These are phyloP conservation scores for Ophiodon elongatus DNA, from an alignment of 2,113 vertebrate species.

Conservation along the genomic window DNA sequence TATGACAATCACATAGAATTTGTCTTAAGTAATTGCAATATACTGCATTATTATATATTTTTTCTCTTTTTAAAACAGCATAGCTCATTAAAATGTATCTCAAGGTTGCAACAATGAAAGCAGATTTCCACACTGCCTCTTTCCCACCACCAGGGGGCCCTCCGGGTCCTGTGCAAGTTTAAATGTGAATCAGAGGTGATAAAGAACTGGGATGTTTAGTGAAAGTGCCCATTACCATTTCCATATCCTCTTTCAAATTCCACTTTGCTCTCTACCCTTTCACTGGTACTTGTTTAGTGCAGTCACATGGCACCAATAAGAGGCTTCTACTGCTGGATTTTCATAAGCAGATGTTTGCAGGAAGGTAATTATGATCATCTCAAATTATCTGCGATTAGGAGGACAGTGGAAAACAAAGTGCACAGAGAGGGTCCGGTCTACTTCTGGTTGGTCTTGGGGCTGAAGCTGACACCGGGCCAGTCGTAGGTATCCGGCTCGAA, in stretches of 20 bases:
- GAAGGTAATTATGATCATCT: neutral
- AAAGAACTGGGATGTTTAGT: conserved; percentile 11
- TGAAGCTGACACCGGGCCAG: conserved; percentile 88
- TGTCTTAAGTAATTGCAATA: neutral
- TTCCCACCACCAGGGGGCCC: conserved; percentile 49
- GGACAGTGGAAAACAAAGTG: conserved; percentile 11
- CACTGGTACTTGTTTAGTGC: conserved; percentile 32
- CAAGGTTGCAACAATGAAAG: conserved; percentile 6
- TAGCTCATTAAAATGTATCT: neutral
- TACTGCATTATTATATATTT: neutral
- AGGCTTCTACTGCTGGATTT: neutral
- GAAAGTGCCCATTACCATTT: neutral
- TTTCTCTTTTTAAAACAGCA: neutral
- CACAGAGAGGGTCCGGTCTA: conserved; percentile 7
- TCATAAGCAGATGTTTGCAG: conserved; percentile 17
- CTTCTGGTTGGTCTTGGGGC: conserved; percentile 74
- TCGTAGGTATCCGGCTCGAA: conserved; percentile 94
- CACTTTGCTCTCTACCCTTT: conserved; percentile 6
- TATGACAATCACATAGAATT: neutral
- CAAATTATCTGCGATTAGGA: conserved; percentile 20
- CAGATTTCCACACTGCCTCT: conserved; percentile 27
- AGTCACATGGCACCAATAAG: neutral
- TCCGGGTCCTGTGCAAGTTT: conserved; percentile 3
- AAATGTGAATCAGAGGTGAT: neutral
- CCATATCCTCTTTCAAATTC: conserved; percentile 20